phyloP scores from a whole-genome alignment of 2,113 vertebrate species.

The Etia nguti region DNA sequence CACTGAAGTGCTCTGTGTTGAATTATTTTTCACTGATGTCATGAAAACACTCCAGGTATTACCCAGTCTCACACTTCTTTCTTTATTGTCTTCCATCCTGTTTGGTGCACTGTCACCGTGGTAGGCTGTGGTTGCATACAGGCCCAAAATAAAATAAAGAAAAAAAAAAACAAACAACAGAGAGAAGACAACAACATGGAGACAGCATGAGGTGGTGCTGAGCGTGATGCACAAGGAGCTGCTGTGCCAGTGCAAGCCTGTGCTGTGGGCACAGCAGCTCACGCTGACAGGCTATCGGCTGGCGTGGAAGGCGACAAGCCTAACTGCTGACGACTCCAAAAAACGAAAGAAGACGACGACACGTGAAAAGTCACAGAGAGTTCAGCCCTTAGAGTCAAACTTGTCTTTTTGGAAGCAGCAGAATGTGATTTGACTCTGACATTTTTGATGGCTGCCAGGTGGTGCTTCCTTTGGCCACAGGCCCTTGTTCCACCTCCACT shows the following conservation, averaged over 20 bases:
- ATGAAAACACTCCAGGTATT: background rate
- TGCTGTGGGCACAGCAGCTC: conserved; percentile 35
- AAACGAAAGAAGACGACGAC: conserved; percentile 1
- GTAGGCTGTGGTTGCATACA: background rate
- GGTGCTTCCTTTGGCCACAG: background rate
- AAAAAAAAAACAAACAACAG: background rate
- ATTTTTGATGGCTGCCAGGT: conserved; percentile 7
- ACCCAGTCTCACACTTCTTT: background rate
- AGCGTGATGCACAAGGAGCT: conserved; percentile 16
- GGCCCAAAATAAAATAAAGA: background rate
- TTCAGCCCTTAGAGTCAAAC: background rate
- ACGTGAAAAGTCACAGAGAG: conserved; percentile 7
- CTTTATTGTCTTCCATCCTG: background rate
- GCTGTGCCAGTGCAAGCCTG: conserved; percentile 12
- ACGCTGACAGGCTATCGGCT: conserved; percentile 38
- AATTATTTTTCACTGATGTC: background rate
- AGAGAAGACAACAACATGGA: background rate
- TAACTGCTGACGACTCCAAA: conserved; percentile 26
- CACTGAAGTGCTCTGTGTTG: background rate
- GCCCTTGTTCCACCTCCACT: background rate
- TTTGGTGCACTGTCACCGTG: background rate
- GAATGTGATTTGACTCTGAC: conserved; percentile 1
- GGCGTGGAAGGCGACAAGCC: conserved; percentile 13
- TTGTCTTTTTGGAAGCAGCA: background rate
- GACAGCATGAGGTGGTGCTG: conserved; percentile 22